Base-by-base conservation (phyloP, 2,888 invertebrate genomes). In the Chaetogeoica ovagalla region DNA sequence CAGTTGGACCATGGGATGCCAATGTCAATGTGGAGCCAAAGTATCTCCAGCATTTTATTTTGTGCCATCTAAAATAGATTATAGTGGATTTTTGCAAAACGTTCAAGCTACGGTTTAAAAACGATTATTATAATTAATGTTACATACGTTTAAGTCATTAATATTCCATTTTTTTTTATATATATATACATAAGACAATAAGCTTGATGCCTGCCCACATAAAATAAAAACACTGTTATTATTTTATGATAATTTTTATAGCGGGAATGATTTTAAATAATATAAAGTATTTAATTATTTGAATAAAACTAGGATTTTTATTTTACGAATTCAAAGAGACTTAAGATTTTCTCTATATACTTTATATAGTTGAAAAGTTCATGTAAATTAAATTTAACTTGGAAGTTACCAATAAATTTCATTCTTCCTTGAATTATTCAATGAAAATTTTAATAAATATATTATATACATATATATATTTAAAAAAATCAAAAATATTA, bases 41-140 rank as follows among this genome's bases (percentile, higher is more conserved):
- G 92, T 96, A 82, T 93, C 94, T 19, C 96, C 96, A 0, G 94
- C 95, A 39, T 97, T 96, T 88, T 96, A 96, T 87, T 88, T 97
- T 84, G 93, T 94, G 84, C 94, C 94, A 60, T 94, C 94, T 65
- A 95, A 95, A 88, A 94, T 96, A 82, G 96, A 96, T 87, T 92
- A 93, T 88, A 93, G 94, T 82, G 94, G 93, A 86, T 91, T 93
- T 75, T 94, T 95, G 74, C 94, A 95, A 86, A 95, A 95, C 86
- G 92, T 95, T 81, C 94, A 95, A 87, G 89, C 91, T 82, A 94
- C 93, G n/a, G 89, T 93, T 83, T 92, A 89, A 88, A 74, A 75
- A 68, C 39, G 4, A 17, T 43, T 60, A 23, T 21, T 60, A 2
- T 0, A 19, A 55, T 55, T 55, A 55, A 23, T 37, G 19, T 63